phyloP scores from a whole-genome alignment of 2,113 vertebrate genomes.

The Clarias gariepinus region DNA sequence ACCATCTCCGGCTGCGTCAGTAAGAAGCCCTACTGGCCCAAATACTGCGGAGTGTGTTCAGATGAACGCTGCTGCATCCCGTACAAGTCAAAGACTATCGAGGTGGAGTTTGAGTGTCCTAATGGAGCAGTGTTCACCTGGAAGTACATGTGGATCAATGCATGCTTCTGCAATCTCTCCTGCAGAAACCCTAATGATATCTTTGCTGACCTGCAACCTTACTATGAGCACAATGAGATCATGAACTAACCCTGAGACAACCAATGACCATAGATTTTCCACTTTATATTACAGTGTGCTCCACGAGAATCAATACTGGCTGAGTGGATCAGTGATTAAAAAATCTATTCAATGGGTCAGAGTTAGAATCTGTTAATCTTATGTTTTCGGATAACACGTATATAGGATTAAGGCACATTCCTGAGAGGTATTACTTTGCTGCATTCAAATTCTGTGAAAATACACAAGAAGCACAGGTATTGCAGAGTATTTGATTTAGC shows the following conservation, averaged over 20 bases:
- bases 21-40: slow-evolving; percentile 71
- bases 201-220: slow-evolving; percentile 80
- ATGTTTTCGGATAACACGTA: neutral
- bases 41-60: slow-evolving; percentile 73
- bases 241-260: slow-evolving; percentile 69
- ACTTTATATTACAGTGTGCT: neutral
- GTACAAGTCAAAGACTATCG: slow-evolving; percentile 70
- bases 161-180: slow-evolving; percentile 74
- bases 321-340: neutral
- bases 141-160: slow-evolving; percentile 78
- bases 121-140: slow-evolving; percentile 70
- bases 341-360: neutral
- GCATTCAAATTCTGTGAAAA: neutral
- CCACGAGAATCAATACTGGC: neutral
- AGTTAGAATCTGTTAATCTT: neutral
- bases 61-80: slow-evolving; percentile 77
- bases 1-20: slow-evolving; percentile 74
- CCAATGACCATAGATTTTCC: neutral
- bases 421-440: neutral
- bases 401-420: neutral
- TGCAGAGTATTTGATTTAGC: neutral
- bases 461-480: neutral
- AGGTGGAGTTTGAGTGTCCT: slow-evolving; percentile 72
- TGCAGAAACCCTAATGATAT: slow-evolving; percentile 78
- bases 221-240: slow-evolving; percentile 79